phyloP scores from a whole-genome alignment of 2,797 vertebrate species.

The Alauda arvensis region DNA sequence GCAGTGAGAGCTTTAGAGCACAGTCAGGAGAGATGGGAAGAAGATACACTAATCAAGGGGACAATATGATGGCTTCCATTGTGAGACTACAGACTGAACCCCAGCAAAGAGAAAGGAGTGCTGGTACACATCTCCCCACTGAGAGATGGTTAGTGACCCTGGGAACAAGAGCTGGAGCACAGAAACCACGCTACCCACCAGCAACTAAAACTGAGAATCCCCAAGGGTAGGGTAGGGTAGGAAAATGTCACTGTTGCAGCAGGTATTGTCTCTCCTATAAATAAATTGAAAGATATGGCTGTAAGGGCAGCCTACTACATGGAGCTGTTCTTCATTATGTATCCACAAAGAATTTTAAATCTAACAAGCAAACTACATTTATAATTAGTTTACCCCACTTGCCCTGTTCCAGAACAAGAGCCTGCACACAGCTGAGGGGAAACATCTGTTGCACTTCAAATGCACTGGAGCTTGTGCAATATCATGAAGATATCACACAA shows the following conservation, averaged over 20 bases:
- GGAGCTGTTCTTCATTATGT: not conserved
- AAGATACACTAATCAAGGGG: not conserved
- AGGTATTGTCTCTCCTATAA: not conserved
- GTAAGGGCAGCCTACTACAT: not conserved
- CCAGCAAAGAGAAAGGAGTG: not conserved
- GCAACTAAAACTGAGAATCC: not conserved
- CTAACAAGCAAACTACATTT: not conserved
- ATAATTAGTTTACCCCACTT: not conserved
- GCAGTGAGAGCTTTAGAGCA: not conserved
- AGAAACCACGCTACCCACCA: not conserved
- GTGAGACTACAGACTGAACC: not conserved
- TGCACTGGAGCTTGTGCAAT: not conserved
- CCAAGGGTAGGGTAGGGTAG: not conserved
- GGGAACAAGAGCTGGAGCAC: not conserved
- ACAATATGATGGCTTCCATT: rapidly evolving
- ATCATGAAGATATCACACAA: not conserved
- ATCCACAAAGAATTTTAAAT: not conserved
- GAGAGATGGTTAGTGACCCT: not conserved
- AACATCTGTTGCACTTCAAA: slow-evolving; percentile 17
- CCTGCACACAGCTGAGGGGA: not conserved
- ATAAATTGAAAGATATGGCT: not conserved
- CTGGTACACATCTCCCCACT: not conserved
- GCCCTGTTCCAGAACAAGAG: not conserved
- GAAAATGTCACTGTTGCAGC: not conserved
- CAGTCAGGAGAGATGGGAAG: not conserved